Conservation (phyloP, 2,113 vertebrate genomes). For the Osmerus eperlanus region DNA sequence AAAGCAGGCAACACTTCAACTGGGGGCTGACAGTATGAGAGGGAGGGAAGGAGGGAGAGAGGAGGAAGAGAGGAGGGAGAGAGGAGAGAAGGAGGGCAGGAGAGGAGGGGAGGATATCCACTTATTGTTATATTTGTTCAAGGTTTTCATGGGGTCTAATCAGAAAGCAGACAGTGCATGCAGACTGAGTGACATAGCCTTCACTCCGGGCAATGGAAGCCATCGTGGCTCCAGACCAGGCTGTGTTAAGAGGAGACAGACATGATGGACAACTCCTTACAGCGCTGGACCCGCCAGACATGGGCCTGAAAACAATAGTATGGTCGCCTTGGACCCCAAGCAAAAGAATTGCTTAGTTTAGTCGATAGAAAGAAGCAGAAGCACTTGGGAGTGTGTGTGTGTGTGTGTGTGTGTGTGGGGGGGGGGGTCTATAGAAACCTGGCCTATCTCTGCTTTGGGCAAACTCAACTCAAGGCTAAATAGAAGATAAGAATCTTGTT, state of each 20-base stretch:
- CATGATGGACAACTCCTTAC: neutral
- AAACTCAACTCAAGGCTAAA: conserved; percentile 54
- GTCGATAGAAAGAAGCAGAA: conserved; percentile 27
- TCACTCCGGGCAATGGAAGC: conserved; percentile 30
- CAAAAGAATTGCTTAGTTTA: conserved; percentile 19
- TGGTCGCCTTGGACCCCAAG: neutral
- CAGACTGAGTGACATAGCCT: conserved; percentile 33
- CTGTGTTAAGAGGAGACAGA: conserved; percentile 28
- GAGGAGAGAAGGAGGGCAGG: neutral
- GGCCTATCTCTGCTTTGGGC: conserved; percentile 7
- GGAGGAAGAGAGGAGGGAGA: neutral
- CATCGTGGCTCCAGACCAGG: conserved; percentile 44
- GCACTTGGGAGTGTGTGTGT: conserved; percentile 14
- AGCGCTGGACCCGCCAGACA: too few relatives aligned
- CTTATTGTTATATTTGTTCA: conserved; percentile 54
- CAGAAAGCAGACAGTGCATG: conserved; percentile 44
- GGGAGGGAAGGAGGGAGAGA: neutral
- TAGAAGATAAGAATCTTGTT: conserved; percentile 39
- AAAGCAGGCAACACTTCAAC: conserved; percentile 42
- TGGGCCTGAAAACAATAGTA: conserved; percentile 6
- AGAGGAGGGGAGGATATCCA: conserved; percentile 30
- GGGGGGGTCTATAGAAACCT: conserved; percentile 15
- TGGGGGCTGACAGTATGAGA: conserved; percentile 25
- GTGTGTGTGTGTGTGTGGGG: neutral
- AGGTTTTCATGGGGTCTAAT: conserved; percentile 38